phyloP scores from a whole-genome alignment of 2,113 vertebrate species.

The Tetrao urogallus region DNA sequence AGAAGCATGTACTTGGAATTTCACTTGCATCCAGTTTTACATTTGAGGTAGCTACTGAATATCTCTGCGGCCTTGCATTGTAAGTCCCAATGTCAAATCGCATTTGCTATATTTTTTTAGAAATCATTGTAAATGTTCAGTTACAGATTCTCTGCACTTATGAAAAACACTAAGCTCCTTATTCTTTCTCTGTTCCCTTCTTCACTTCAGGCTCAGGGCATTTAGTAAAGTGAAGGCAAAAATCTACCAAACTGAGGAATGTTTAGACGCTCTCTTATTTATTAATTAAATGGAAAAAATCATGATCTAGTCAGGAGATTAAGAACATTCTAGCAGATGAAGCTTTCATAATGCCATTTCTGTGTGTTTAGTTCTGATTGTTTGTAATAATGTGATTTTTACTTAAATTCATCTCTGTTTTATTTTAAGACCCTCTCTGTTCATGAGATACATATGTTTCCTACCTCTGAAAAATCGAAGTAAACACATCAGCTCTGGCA shows the following conservation, averaged over 20 bases:
- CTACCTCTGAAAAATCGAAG: conserved; percentile 54
- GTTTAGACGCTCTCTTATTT: not conserved
- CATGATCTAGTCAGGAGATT: not conserved
- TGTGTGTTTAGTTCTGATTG: not conserved
- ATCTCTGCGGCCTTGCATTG: not conserved
- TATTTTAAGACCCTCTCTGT: conserved; percentile 16
- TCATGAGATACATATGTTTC: conserved; percentile 18
- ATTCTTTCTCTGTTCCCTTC: not conserved
- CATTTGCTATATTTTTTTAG: not conserved
- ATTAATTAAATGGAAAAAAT: not conserved
- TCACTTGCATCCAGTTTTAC: not conserved
- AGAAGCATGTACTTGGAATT: not conserved
- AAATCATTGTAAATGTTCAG: not conserved
- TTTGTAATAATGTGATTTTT: conserved; percentile 7
- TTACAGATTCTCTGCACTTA: not conserved
- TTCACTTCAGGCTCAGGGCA: not conserved
- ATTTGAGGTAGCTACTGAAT: not conserved
- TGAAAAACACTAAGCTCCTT: not conserved
- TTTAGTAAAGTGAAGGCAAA: not conserved
- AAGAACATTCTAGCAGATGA: not conserved
- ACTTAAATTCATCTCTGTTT: not conserved
- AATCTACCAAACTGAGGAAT: not conserved
- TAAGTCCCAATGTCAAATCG: not conserved
- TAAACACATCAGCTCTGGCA: conserved; percentile 69
- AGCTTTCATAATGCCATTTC: not conserved